Percentiles rank a stretch among this genome's conserved stretches.
Conservation (phyloP, 2,888 invertebrate species). For the Eupithecia abbreviata region DNA sequence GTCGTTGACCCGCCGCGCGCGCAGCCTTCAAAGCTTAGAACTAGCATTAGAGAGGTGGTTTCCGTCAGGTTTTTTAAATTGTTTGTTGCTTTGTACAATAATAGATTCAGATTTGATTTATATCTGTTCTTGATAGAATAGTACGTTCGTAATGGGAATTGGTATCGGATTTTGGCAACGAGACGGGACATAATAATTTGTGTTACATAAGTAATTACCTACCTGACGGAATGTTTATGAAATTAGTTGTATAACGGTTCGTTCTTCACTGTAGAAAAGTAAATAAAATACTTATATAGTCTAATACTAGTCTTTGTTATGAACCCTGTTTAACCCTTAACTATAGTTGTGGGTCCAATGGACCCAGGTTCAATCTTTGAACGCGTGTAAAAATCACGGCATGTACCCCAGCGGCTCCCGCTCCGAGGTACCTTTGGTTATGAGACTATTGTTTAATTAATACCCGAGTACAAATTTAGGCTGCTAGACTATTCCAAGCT, state of each 20-base stretch:
- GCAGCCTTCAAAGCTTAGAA: conserved; percentile 83
- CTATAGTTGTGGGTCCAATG: too few species aligned
- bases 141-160: background rate
- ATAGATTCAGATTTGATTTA: conserved; percentile 35
- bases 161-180: background rate
- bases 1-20: conserved; percentile 76
- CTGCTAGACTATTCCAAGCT: background rate
- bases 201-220: background rate
- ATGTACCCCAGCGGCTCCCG: too few species aligned
- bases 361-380: too few species aligned
- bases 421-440: background rate
- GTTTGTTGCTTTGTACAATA: conserved; percentile 48
- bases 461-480: background rate
- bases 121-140: background rate
- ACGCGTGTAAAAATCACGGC: too few species aligned
- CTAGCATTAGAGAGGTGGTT: conserved; percentile 81
- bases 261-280: too few species aligned
- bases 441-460: background rate
- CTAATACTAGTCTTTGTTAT: background rate
- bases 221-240: background rate
- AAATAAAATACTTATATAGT: too few species aligned
- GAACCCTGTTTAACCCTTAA: background rate
- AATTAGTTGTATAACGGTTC: background rate
- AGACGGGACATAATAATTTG: background rate
- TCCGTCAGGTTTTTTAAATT: conserved; percentile 69